These are phyloP conservation scores for Thryonomys swinderianus DNA, from an alignment of 2,113 vertebrate species.

Conservation along the genomic window DNA sequence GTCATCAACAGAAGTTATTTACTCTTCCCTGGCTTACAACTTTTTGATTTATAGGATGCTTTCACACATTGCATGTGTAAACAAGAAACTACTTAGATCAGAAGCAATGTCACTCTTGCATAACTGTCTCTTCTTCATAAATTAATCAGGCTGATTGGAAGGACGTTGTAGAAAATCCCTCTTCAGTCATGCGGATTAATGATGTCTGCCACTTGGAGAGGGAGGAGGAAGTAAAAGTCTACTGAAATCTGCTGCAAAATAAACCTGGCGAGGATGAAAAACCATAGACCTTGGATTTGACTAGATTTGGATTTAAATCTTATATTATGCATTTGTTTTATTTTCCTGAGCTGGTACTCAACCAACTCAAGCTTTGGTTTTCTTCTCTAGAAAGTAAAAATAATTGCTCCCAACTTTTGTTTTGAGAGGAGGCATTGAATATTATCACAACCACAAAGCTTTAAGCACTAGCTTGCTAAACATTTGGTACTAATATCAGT, in stretches of 20 bases:
- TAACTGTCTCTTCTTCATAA: constrained; percentile 50
- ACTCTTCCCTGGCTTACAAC: constrained; percentile 42
- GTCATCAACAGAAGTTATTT: constrained; percentile 46
- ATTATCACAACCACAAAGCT: not conserved
- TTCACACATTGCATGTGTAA: not conserved
- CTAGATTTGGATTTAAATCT: not conserved
- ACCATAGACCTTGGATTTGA: not conserved
- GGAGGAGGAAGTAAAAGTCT: not conserved
- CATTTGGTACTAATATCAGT: not conserved
- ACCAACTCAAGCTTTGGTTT: not conserved
- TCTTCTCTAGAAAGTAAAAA: constrained; percentile 14
- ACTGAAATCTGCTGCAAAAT: not conserved
- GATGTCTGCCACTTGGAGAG: not conserved
- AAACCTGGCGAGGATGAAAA: not conserved
- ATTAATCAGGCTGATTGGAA: constrained; percentile 61
- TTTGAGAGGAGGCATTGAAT: not conserved
- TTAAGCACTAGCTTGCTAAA: not conserved
- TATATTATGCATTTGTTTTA: not conserved
- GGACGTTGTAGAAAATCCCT: constrained; percentile 39
- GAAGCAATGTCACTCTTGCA: not conserved
- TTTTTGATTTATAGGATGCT: constrained; percentile 58
- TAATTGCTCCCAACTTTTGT: not conserved
- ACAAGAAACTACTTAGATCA: constrained; percentile 24
- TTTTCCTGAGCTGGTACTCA: not conserved
- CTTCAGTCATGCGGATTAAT: constrained; percentile 46